Evolutionary conservation across 2,113 vertebrate species (phyloP), one percentile per base, ranked within the genome.

Genomic region (Triplophysa rosa): DNA sequence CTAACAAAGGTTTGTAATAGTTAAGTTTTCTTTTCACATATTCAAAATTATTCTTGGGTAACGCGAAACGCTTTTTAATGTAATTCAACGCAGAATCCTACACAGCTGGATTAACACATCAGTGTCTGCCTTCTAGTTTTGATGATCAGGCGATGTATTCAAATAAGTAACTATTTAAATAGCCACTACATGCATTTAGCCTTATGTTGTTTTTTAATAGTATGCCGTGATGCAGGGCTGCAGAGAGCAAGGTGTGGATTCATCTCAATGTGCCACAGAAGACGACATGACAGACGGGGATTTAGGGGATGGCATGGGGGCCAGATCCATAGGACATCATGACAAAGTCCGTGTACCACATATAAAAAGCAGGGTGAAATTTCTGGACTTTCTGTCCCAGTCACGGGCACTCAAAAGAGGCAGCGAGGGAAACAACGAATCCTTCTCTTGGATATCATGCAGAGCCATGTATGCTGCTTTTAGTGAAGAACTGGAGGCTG

Each of bases 271-370:
- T 54, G 2, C 52, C 62, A 59, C 76, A 40, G 94, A 96, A 0
- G 95, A 96, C 85, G 95, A 98, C 82, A 94, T 96, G 96, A 77
- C 84, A 0, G 87, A 91, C 0, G 96, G 96, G 19, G 96, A 98
- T 71, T 85, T 98, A 64, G 96, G 96, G 0, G 91, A 95, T 0
- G 96, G 97, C 11, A 89, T 92, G 0, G 84, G 87, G 19, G 89
- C 88, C 83, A 91, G 89, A 83, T 88, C 91, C 23, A 17, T 37
- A n/a, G 8, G 10, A 11, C 52, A 40, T 21, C 13, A 68, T 45
- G 33, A 88, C 7, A 77, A 9, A 42, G 52, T 0, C 9, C 74
- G 33, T 56, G 45, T 16, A 13, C 13, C 56, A n/a, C 77, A 45
- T n/a, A 68, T 26, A 2, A 64, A 69, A 58, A 82, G 54, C 4